Base-by-base conservation (phyloP, 2,797 vertebrate species). In the Sardinella longiceps region DNA sequence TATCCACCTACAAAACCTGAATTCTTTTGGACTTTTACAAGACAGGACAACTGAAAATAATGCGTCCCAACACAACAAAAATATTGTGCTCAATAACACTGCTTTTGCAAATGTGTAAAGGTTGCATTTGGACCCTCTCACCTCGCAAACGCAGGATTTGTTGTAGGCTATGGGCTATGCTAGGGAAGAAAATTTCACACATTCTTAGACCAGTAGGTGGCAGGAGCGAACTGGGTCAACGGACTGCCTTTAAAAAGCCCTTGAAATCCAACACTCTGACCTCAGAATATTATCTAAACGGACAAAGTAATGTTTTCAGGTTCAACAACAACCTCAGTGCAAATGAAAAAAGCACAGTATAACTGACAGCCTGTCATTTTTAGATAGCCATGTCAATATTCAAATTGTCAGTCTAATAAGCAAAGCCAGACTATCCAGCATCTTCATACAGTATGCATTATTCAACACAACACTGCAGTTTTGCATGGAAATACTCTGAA, bases 141-240 rank as follows among this genome's bases (percentile, higher is more conserved):
- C 46, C 11, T 10, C 45, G 6, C 46, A 12, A 48, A 48, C 7
- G 46, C 46, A 48, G 11, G 46, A 48, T 48, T 48, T 48, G 5
- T 5, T 20, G 33, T 33, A 14, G 30, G 33, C 4, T 33, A 39
- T 20, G 9, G 30, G 43, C 15, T 33, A 14, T 66, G 33, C 4
- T 33, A 39, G 23, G 9, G 30, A 77, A 6, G 37, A 39, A 20
- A 15, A 37, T 74, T 15, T 74, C 30, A 20, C 30, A 20, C 70
- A 77, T 33, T 18, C 0, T 0, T 3, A 0, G 0, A 11, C 89
- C 94, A 63, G 90, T 63, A 91, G 94, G 87, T 91, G 93, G 91
- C 88, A 80, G 80, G 77, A 90, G 15, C 91, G 11, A 14, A 33
- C 20, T 81, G 6, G 70, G 70, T 77, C 33, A 77, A 20, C 20